phyloP scores from a whole-genome alignment of 2,888 invertebrate genomes.

The Drosophila lacicola region DNA sequence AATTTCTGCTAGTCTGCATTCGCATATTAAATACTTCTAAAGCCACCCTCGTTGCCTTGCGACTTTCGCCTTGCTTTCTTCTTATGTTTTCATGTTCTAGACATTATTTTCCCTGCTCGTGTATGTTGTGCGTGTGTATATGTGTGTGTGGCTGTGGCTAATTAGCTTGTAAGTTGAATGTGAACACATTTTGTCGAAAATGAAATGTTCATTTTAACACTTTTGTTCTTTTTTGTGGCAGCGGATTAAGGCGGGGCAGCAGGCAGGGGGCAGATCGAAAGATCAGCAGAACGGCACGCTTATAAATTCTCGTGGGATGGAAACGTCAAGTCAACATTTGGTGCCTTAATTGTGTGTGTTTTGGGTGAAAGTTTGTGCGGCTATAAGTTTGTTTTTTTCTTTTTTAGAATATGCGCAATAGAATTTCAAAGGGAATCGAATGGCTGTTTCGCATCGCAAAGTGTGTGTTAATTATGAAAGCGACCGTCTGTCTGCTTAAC shows the following conservation, averaged over 20 bases:
- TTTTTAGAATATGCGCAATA: conserved; percentile 23
- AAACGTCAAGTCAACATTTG: conserved; percentile 64
- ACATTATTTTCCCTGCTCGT: conserved; percentile 40
- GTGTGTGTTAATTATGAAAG: conserved; percentile 44
- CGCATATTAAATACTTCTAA: not conserved
- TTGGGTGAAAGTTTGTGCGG: conserved; percentile 68
- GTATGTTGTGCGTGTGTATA: conserved; percentile 18
- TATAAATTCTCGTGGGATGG: conserved; percentile 60
- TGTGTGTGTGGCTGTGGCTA: conserved; percentile 57
- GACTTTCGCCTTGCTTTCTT: conserved; percentile 52
- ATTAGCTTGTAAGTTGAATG: conserved; percentile 77
- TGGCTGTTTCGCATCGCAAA: conserved; percentile 22
- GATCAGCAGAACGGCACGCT: conserved; percentile 58
- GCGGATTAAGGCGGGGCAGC: conserved; percentile 5
- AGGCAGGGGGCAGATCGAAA: conserved; percentile 14
- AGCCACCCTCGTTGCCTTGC: conserved; percentile 33
- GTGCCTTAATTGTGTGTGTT: conserved; percentile 45
- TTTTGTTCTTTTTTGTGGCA: conserved; percentile 61
- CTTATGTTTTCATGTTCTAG: conserved; percentile 62
- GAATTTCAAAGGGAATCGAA: conserved; percentile 23
- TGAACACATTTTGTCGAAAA: conserved; percentile 69
- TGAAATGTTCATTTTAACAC: conserved; percentile 73
- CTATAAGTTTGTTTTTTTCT: conserved; percentile 15
- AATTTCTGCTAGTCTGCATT: too few relatives aligned
- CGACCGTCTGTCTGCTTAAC: not conserved